A percentile compares a stretch with the other conserved stretches of the same genome.
phyloP scores from a whole-genome alignment of 2,888 invertebrate genomes.

The Allygus modestus region DNA sequence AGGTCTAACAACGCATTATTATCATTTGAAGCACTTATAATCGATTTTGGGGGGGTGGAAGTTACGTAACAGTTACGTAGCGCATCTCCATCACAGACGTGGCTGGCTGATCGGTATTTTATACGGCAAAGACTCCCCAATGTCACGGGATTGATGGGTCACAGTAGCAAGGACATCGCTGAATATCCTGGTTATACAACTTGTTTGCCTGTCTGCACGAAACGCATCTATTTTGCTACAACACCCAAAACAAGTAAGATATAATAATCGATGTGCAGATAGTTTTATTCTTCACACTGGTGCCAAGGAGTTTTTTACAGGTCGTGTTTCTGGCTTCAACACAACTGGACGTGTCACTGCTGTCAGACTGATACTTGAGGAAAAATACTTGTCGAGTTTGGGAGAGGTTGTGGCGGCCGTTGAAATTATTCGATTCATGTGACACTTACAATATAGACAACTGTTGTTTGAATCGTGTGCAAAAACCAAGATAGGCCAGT shows the following conservation, averaged over 20 bases:
- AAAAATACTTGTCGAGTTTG: no score
- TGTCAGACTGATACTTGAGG: no score
- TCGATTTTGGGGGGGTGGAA: background rate
- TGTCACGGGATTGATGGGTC: slow-evolving; percentile 37
- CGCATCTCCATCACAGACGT: slow-evolving; percentile 32
- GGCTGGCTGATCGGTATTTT: slow-evolving; percentile 34
- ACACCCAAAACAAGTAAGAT: background rate
- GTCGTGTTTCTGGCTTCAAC: no score
- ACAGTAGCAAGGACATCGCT: slow-evolving; percentile 19
- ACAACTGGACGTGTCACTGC: no score
- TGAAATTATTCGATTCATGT: no score
- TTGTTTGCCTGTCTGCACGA: slow-evolving; percentile 14
- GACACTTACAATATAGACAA: no score
- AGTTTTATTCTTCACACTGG: no score
- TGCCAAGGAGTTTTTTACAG: no score
- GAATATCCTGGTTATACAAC: slow-evolving; percentile 30
- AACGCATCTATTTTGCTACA: background rate
- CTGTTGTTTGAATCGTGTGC: no score
- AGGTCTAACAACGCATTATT: slow-evolving; percentile 11
- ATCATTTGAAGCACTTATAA: background rate
- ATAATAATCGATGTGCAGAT: no score
- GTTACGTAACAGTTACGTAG: slow-evolving; percentile 17
- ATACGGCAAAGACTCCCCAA: slow-evolving; percentile 23
- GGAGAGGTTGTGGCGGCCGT: no score
- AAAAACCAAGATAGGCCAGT: no score